Evolutionary conservation across 2,888 invertebrate genomes (phyloP), one percentile per base, ranked within the genome.

Genomic region (Endomychus coccineus): DNA sequence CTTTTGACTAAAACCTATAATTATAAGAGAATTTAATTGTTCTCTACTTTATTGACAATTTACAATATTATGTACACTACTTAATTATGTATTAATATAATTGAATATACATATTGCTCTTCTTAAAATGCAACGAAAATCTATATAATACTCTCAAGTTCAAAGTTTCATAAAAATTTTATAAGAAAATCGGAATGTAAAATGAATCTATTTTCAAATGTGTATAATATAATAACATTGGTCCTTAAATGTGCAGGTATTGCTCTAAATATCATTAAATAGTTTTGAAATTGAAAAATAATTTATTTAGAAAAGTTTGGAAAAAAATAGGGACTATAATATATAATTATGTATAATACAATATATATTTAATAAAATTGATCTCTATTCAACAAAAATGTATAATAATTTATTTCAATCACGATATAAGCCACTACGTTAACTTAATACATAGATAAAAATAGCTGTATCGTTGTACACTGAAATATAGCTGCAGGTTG

Each of bases 41-140:
- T 7, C 14, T 15, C 16, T 14, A 25, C 9, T 25, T 34, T 34
- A 22, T 27, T 29, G 28, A 39, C 42, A 53, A 54, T 55, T 51
- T 56, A 56, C 55, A 58, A 46, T 41, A 45, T 51, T 57, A 57
- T 57, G 41, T 56, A 58, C 56, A 58, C 46, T 53, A 52, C 44
- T 39, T 49, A 47, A 50, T 45, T 43, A 50, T 46, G 49, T 45
- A 44, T 46, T 41, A 40, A 44, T 45, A 38, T 33, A 38, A 44
- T 38, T 50, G 47, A 47, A 51, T 45, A 51, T 50, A 51, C 44
- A 51, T 50, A 48, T 54, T 51, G 36, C 36, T 37, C 36, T 28
- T 29, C 29, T 23, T 23, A 42, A 44, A 43, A 49, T 39, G 45
- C 44, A 44, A 43, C 45, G 39, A 42, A 30, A 40, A 37, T 9